These are phyloP conservation scores for Psittacara wagleri DNA, from an alignment of 2,113 vertebrate species.

Conservation along the genomic window DNA sequence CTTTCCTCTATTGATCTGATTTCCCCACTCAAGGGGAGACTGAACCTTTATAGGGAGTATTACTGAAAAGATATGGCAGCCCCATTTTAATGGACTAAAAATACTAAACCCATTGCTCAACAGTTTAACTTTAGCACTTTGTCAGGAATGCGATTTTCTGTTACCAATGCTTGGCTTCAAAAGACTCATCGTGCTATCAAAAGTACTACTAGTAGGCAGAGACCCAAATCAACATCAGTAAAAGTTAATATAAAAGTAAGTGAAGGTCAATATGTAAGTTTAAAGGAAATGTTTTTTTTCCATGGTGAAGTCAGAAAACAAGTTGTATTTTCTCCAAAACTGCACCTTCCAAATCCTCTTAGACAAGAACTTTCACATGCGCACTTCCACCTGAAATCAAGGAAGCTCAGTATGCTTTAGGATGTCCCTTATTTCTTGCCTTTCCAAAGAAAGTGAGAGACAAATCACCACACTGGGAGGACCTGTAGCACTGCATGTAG, in stretches of 20 bases:
- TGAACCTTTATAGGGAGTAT: not conserved
- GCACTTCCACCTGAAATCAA: not conserved
- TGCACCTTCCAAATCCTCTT: not conserved
- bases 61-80: not conserved
- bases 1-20: not conserved
- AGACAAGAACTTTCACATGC: not conserved
- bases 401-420: not conserved
- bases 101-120: not conserved
- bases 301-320: not conserved
- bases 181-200: not conserved
- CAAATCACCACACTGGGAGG: not conserved
- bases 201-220: not conserved
- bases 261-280: not conserved
- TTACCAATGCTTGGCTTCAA: not conserved
- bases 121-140: not conserved
- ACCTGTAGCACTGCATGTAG: not conserved
- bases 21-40: not conserved
- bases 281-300: not conserved
- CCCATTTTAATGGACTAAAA: not conserved
- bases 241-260: not conserved
- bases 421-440: not conserved
- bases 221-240: not conserved
- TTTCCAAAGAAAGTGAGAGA: not conserved
- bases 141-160: not conserved
- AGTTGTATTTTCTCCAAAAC: not conserved